phyloP scores from a whole-genome alignment of 2,888 invertebrate genomes.

The Hemicrepidius hirtus region DNA sequence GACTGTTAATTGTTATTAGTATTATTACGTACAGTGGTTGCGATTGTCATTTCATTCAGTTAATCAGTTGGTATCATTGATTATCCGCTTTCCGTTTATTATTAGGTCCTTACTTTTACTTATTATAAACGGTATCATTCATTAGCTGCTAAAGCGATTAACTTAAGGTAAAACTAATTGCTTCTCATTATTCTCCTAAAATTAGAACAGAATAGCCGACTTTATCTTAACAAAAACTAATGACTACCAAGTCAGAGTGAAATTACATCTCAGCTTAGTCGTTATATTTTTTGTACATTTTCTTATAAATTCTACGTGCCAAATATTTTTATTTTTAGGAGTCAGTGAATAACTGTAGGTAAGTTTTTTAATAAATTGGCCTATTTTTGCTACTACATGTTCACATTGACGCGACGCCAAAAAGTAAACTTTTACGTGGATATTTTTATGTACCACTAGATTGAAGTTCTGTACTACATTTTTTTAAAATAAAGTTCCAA shows the following conservation, averaged over 20 bases:
- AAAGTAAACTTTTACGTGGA: too few relatives aligned
- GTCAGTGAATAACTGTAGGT: too few relatives aligned
- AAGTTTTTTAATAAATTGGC: too few relatives aligned
- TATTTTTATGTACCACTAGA: too few relatives aligned
- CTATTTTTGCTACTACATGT: too few relatives aligned
- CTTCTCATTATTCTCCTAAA: constrained; percentile 29
- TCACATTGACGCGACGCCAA: too few relatives aligned
- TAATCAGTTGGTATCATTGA: constrained; percentile 39
- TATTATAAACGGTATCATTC: constrained; percentile 23
- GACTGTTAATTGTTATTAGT: constrained; percentile 45
- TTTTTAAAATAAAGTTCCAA: too few relatives aligned
- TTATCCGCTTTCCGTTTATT: constrained; percentile 28
- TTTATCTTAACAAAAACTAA: constrained; percentile 32
- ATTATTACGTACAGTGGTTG: constrained; percentile 41
- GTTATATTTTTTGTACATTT: background rate
- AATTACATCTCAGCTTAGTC: background rate
- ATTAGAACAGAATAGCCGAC: constrained; percentile 18
- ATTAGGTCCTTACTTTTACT: constrained; percentile 27
- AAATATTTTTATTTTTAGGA: too few relatives aligned
- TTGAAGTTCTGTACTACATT: too few relatives aligned
- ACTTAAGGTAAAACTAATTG: constrained; percentile 29
- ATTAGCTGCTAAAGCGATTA: constrained; percentile 25
- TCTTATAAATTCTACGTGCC: too few relatives aligned
- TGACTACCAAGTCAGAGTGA: background rate
- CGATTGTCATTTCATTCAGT: constrained; percentile 40